A percentile compares a stretch with the other conserved stretches of the same genome.
These are phyloP conservation scores for Bombus impatiens DNA, from an alignment of 1,140 invertebrate genomes.

Conservation along the genomic window DNA sequence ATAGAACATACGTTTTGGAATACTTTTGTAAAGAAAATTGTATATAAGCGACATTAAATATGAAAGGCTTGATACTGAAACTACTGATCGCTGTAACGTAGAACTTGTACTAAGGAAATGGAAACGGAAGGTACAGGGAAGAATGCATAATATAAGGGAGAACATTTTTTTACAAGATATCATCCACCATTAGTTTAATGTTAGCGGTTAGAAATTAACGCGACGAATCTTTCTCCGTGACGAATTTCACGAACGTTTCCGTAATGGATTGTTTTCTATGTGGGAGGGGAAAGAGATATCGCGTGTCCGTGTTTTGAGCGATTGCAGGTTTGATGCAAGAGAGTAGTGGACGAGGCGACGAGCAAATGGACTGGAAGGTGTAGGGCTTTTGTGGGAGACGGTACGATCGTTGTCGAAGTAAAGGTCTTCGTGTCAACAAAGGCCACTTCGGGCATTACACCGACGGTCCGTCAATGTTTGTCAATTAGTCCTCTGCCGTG, in stretches of 20 bases:
- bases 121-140: too few species aligned
- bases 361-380: slow-evolving; percentile 73
- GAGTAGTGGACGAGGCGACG: slow-evolving; percentile 22
- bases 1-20: neutral
- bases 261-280: neutral
- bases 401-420: slow-evolving; percentile 50
- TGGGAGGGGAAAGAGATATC: neutral
- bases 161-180: neutral
- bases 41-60: too few species aligned
- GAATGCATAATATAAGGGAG: neutral
- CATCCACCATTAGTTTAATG: too few species aligned
- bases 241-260: too few species aligned
- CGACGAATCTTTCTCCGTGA: too few species aligned
- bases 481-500: slow-evolving; percentile 70
- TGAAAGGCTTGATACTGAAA: too few species aligned
- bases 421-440: slow-evolving; percentile 74
- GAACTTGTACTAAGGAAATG: too few species aligned
- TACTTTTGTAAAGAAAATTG: too few species aligned
- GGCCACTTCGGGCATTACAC: slow-evolving; percentile 64
- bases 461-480: slow-evolving; percentile 75
- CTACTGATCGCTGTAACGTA: too few species aligned
- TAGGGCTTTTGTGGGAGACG: slow-evolving; percentile 62
- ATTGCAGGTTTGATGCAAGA: neutral
- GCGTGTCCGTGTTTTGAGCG: neutral
- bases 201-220: too few species aligned